These are phyloP conservation scores for Calosoma granatense DNA, from an alignment of 1,140 invertebrate genomes.

Conservation along the genomic window DNA sequence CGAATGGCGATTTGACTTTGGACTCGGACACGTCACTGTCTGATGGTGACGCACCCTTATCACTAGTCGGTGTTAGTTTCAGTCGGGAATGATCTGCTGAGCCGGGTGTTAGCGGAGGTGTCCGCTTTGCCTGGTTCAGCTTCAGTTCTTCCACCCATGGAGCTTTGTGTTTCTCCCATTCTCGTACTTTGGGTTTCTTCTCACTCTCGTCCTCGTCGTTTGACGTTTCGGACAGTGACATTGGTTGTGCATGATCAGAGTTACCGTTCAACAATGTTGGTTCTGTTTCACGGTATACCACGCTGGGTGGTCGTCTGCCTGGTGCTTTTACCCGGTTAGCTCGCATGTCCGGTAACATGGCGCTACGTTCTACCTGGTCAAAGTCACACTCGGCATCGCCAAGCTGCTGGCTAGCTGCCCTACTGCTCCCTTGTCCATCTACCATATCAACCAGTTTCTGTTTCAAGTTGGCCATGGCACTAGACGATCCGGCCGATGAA, in stretches of 20 bases:
- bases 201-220: constrained; percentile 37
- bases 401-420: not conserved
- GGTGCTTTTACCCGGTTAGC: constrained; percentile 46
- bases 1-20: constrained; percentile 17
- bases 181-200: constrained; percentile 39
- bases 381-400: constrained; percentile 37
- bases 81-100: constrained; percentile 20
- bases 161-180: constrained; percentile 50
- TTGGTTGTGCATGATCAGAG: constrained; percentile 20
- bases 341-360: constrained; percentile 49
- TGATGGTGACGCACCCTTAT: too few relatives aligned
- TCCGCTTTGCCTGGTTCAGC: constrained; percentile 51
- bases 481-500: constrained; percentile 38
- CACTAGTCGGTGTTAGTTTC: constrained; percentile 17
- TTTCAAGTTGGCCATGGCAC: constrained; percentile 45
- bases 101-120: constrained; percentile 35
- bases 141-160: constrained; percentile 61
- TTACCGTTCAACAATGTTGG: constrained; percentile 40
- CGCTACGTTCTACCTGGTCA: constrained; percentile 48
- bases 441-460: constrained; percentile 42
- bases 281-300: constrained; percentile 36
- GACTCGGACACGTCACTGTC: constrained; percentile 16
- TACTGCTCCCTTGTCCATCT: constrained; percentile 29
- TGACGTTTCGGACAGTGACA: constrained; percentile 20
- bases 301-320: constrained; percentile 46